Conservation (phyloP, 2,888 invertebrate species). For the Lydus trimaculatus region DNA sequence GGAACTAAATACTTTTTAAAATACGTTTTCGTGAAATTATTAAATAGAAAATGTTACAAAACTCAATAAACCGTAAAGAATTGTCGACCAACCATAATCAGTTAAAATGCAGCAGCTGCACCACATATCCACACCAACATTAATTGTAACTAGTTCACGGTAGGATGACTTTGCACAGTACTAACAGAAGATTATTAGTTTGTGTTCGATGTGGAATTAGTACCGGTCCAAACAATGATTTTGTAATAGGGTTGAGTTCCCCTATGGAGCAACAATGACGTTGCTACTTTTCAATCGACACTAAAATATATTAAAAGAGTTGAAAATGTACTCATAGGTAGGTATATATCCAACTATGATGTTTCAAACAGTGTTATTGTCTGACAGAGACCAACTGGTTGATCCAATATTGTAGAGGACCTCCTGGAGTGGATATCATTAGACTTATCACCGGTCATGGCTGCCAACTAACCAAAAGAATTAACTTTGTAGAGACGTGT, state of each 20-base stretch:
- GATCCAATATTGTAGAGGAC: constrained; percentile 35
- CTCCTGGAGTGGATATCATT: constrained; percentile 44
- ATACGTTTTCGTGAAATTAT: neutral
- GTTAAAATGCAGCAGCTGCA: constrained; percentile 23
- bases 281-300: constrained; percentile 33
- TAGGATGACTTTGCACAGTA: constrained; percentile 31
- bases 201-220: constrained; percentile 44
- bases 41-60: neutral
- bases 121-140: constrained; percentile 17
- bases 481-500: constrained; percentile 32
- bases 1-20: neutral
- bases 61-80: constrained; percentile 28
- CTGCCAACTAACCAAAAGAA: constrained; percentile 41
- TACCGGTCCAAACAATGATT: constrained; percentile 41
- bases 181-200: constrained; percentile 37
- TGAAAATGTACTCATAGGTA: too few species aligned
- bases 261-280: constrained; percentile 32
- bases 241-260: constrained; percentile 40
- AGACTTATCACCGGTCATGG: constrained; percentile 40
- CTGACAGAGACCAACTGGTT: constrained; percentile 35
- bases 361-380: constrained; percentile 30
- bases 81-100: constrained; percentile 25
- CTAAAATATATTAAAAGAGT: constrained; percentile 12
- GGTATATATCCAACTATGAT: constrained; percentile 12
- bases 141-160: constrained; percentile 35